These are phyloP conservation scores for Callyntrura sp. DNA, from an alignment of 2,888 invertebrate genomes.

Conservation along the genomic window DNA sequence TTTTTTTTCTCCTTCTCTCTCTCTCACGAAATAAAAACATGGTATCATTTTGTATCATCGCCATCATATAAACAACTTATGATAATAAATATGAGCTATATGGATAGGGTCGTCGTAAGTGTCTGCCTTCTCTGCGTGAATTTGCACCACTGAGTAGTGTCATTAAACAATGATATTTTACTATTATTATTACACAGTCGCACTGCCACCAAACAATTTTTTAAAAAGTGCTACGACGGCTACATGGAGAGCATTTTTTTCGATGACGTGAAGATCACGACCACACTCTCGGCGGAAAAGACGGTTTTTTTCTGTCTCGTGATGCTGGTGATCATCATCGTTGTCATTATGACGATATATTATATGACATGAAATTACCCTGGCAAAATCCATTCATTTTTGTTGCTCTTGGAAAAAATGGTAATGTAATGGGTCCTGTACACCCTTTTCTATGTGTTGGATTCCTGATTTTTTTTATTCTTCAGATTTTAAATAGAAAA, in stretches of 20 bases:
- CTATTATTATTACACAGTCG: conserved; percentile 10
- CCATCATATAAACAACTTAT: conserved; percentile 16
- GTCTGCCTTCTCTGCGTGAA: conserved; percentile 7
- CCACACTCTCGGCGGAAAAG: background rate
- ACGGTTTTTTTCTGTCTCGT: background rate
- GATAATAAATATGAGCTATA: conserved; percentile 9
- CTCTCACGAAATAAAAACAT: conserved; percentile 40
- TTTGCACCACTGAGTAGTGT: conserved; percentile 31
- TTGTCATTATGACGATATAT: background rate
- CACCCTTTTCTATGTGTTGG: background rate
- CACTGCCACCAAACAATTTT: conserved; percentile 33
- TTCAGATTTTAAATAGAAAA: background rate
- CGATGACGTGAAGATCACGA: conserved; percentile 23
- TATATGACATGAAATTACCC: background rate
- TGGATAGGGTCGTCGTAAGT: background rate
- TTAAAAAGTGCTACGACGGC: background rate
- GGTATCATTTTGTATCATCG: conserved; percentile 31
- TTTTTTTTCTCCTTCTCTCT: conserved; percentile 25
- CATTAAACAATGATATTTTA: conserved; percentile 43
- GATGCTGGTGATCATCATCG: background rate
- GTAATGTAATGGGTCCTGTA: background rate
- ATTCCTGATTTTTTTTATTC: conserved; percentile 19
- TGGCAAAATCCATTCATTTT: conserved; percentile 33
- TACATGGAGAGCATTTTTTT: background rate
- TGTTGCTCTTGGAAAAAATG: conserved; percentile 3